Evolutionary conservation across 2,797 vertebrate species (phyloP).

Genomic region (Esox masquinongy): DNA sequence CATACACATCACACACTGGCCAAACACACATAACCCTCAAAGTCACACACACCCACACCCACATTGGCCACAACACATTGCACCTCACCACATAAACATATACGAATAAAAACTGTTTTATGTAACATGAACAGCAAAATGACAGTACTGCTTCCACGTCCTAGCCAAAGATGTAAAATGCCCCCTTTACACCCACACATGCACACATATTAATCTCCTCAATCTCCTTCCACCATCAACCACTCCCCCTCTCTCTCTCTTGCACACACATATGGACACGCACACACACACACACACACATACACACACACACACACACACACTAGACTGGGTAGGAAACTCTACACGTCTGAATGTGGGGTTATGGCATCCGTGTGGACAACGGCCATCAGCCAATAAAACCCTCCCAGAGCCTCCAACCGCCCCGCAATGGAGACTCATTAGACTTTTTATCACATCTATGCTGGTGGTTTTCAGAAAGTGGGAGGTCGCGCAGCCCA

Average conservation of each 20-base stretch:
- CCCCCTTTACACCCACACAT: background rate
- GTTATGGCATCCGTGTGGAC: conserved; percentile 14
- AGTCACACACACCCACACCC: background rate
- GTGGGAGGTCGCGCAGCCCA: background rate
- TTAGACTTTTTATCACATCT: conserved; percentile 16
- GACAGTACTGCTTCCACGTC: background rate
- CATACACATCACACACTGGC: background rate
- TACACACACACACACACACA: conserved; percentile 1
- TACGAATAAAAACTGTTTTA: background rate
- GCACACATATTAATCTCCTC: background rate
- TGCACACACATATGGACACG: background rate
- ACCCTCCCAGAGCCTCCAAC: background rate
- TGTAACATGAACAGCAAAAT: too few species aligned
- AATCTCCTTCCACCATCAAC: background rate
- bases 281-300: background rate
- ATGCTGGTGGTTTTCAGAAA: background rate
- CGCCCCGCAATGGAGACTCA: background rate
- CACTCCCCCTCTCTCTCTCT: background rate
- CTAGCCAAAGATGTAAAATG: background rate
- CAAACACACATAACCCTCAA: background rate
- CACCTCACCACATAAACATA: background rate
- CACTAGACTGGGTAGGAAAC: background rate
- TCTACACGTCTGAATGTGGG: conserved; percentile 8
- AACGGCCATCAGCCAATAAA: conserved; percentile 12
- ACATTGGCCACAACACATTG: background rate